Evolutionary conservation across 37 sponge, comb jelly and placozoan species (phyloP).

Genomic region (Theonella swinhoei): DNA sequence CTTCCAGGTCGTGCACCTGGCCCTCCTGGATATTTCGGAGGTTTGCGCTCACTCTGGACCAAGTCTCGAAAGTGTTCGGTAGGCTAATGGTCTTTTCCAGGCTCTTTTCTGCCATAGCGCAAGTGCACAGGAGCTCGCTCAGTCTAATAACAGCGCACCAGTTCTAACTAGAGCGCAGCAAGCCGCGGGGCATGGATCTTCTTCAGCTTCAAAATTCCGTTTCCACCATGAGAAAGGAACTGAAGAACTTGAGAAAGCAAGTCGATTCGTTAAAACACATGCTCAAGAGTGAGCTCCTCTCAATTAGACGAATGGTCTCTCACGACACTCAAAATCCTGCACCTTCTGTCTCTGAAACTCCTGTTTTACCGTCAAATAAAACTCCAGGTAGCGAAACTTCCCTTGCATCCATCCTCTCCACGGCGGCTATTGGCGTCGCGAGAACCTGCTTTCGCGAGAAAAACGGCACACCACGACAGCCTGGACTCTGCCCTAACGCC

Average conservation of each 20-base stretch:
- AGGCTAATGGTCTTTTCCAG: neutral
- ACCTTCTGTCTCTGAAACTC: too few relatives aligned
- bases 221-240: neutral
- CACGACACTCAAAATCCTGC: too few relatives aligned
- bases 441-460: conserved; percentile 53
- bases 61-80: conserved; percentile 17
- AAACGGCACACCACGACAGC: conserved; percentile 64
- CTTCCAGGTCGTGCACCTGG: conserved; percentile 8
- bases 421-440: conserved; percentile 26
- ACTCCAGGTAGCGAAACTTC: neutral
- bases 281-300: conserved; percentile 3
- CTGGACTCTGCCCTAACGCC: conserved; percentile 36
- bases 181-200: neutral
- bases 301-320: neutral
- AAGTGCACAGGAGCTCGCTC: too few relatives aligned
- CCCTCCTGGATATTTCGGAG: conserved; percentile 3
- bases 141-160: neutral
- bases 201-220: neutral
- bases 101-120: too few relatives aligned
- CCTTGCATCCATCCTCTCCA: neutral
- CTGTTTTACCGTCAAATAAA: neutral
- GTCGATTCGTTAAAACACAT: conserved; percentile 5
- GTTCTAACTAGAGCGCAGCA: neutral
- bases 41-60: conserved; percentile 15
- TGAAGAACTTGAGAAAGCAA: conserved; percentile 22